These are phyloP conservation scores for Oscheius sp. DNA, from an alignment of 2,888 invertebrate species.

Conservation along the genomic window DNA sequence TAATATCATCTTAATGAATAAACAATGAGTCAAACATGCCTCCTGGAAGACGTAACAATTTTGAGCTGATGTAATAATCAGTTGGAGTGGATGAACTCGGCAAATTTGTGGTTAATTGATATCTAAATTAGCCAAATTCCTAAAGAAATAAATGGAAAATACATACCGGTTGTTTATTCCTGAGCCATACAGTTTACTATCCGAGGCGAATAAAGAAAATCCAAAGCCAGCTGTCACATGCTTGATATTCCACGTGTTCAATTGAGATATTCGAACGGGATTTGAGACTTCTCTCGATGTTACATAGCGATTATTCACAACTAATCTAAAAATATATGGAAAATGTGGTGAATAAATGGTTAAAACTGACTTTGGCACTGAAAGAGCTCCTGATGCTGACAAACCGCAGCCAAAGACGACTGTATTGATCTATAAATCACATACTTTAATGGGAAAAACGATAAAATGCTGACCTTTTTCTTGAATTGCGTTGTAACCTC, in stretches of 20 bases:
- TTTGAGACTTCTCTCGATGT: slow-evolving; percentile 33
- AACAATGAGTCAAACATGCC: background rate
- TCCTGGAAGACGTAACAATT: slow-evolving; percentile 40
- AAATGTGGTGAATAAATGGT: background rate
- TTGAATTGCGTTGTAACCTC: background rate
- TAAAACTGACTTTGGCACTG: slow-evolving; percentile 51
- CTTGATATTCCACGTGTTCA: slow-evolving; percentile 59
- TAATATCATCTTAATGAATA: background rate
- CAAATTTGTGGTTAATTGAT: slow-evolving; percentile 49
- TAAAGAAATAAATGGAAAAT: slow-evolving; percentile 33
- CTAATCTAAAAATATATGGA: slow-evolving; percentile 17
- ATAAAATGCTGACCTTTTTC: slow-evolving; percentile 12
- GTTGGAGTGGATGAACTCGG: slow-evolving; percentile 21
- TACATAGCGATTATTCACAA: slow-evolving; percentile 23
- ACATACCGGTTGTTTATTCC: slow-evolving; percentile 65
- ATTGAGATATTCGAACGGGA: slow-evolving; percentile 55
- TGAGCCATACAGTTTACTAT: slow-evolving; percentile 55
- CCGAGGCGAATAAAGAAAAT: slow-evolving; percentile 66
- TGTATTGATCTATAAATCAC: slow-evolving; percentile 44
- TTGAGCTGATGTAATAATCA: slow-evolving; percentile 54
- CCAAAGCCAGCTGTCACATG: slow-evolving; percentile 64
- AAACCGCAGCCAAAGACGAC: slow-evolving; percentile 62
- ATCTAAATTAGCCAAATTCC: slow-evolving; percentile 34
- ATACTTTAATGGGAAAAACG: background rate
- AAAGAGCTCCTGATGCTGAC: slow-evolving; percentile 57